Evolutionary conservation across 2,797 vertebrate genomes (phyloP).

Genomic region (Lepus townsendii): DNA sequence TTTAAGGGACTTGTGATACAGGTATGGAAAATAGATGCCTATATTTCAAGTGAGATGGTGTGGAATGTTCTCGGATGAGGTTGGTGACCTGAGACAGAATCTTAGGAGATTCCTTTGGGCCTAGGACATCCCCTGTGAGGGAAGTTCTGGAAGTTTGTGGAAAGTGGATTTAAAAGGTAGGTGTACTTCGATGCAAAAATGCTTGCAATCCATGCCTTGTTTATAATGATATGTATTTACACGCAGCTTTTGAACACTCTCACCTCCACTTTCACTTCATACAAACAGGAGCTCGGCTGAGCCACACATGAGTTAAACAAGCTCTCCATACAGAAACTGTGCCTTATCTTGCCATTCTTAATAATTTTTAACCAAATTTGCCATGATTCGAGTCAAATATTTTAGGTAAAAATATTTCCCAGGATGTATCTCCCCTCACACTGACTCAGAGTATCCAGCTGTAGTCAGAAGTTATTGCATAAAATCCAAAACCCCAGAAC

Average conservation of each 20-base stretch:
- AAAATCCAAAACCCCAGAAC: background rate
- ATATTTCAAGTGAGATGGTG: slow-evolving; percentile 11
- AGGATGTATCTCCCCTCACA: background rate
- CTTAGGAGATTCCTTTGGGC: background rate
- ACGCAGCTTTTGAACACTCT: too few species aligned
- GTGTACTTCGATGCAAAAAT: too few species aligned
- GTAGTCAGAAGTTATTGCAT: background rate
- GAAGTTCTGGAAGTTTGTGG: too few species aligned
- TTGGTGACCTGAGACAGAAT: background rate
- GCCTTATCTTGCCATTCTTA: background rate
- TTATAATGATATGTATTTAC: too few species aligned
- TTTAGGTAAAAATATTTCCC: slow-evolving; percentile 45
- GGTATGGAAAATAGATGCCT: background rate
- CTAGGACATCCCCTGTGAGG: background rate
- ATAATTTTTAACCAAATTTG: slow-evolving; percentile 10
- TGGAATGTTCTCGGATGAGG: background rate
- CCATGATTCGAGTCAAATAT: slow-evolving; percentile 34
- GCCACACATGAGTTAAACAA: background rate
- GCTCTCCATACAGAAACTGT: background rate
- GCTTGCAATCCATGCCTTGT: too few species aligned
- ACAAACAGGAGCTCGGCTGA: background rate
- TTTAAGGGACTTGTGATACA: slow-evolving; percentile 1
- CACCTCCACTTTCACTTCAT: background rate
- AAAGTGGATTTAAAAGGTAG: too few species aligned
- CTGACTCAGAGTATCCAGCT: slow-evolving; percentile 9